phyloP scores from a whole-genome alignment of 2,888 invertebrate species.

The Phaonia tiefii region DNA sequence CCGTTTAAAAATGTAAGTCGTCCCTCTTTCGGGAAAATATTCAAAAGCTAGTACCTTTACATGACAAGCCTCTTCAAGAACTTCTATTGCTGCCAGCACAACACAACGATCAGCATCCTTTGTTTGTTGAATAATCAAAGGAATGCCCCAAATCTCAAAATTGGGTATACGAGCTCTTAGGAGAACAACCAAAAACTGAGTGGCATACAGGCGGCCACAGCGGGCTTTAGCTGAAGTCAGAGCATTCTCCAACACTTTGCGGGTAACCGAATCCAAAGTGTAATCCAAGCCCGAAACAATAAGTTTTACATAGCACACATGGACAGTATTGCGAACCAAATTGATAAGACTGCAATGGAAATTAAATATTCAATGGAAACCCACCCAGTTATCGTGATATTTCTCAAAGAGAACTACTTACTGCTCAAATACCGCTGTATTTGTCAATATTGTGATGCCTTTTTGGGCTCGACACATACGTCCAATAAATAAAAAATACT shows the following conservation, averaged over 20 bases:
- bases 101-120: constrained; percentile 91
- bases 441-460: constrained; percentile 87
- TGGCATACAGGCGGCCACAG: constrained; percentile 89
- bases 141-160: constrained; percentile 93
- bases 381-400: constrained; percentile 16
- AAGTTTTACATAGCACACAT: constrained; percentile 96
- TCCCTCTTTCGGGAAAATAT: constrained; percentile 23
- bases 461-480: constrained; percentile 88
- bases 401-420: constrained; percentile 79
- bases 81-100: constrained; percentile 89
- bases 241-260: constrained; percentile 83
- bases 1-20: too few relatives aligned
- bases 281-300: constrained; percentile 96
- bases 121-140: constrained; percentile 91
- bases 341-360: constrained; percentile 85
- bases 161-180: constrained; percentile 87
- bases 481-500: constrained; percentile 96
- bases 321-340: constrained; percentile 90
- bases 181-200: constrained; percentile 93
- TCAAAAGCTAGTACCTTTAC: constrained; percentile 83
- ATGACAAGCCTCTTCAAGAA: constrained; percentile 96
- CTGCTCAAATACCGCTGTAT: constrained; percentile 88
- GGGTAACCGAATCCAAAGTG: constrained; percentile 86
- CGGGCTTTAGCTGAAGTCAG: constrained; percentile 81
- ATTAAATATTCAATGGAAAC: constrained; percentile 13